These are phyloP conservation scores for Leptatherina wallacei DNA, from an alignment of 2,797 vertebrate species.

Conservation along the genomic window DNA sequence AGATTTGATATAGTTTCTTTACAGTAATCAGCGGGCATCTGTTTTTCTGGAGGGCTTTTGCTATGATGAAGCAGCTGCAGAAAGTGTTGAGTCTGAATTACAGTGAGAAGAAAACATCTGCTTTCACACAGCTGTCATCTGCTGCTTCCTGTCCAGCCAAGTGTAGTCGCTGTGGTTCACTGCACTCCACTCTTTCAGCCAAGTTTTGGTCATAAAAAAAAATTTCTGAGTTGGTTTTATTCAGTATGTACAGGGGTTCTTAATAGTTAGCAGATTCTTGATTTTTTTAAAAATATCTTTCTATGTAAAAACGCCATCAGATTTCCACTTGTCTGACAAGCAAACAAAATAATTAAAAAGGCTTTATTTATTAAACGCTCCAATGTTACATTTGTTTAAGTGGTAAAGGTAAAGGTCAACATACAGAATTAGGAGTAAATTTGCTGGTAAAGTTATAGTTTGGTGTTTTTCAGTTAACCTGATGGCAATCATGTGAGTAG, in stretches of 20 bases:
- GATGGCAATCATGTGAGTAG: too few species aligned
- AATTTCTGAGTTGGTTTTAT: too few species aligned
- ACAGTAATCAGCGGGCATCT: slow-evolving; percentile 54
- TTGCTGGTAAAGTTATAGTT: too few species aligned
- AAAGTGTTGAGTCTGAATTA: slow-evolving; percentile 61
- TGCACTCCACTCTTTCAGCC: slow-evolving; percentile 3
- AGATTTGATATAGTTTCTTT: slow-evolving; percentile 33
- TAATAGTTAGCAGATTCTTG: background rate
- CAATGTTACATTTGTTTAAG: too few species aligned
- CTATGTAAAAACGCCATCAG: background rate
- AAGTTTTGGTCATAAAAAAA: slow-evolving; percentile 2
- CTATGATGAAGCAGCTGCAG: slow-evolving; percentile 61
- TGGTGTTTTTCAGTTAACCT: too few species aligned
- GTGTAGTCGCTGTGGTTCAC: slow-evolving; percentile 16
- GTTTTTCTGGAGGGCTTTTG: slow-evolving; percentile 55
- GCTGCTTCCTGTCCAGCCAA: slow-evolving; percentile 33
- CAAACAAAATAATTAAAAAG: background rate
- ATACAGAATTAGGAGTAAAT: too few species aligned
- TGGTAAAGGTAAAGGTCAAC: too few species aligned
- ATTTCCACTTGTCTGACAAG: background rate
- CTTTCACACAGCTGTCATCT: slow-evolving; percentile 56
- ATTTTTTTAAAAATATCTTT: background rate
- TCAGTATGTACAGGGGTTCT: background rate
- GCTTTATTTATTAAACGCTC: too few species aligned
- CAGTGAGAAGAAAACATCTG: slow-evolving; percentile 56